phyloP scores from a whole-genome alignment of 2,797 vertebrate species.

The Thunnus albacares region DNA sequence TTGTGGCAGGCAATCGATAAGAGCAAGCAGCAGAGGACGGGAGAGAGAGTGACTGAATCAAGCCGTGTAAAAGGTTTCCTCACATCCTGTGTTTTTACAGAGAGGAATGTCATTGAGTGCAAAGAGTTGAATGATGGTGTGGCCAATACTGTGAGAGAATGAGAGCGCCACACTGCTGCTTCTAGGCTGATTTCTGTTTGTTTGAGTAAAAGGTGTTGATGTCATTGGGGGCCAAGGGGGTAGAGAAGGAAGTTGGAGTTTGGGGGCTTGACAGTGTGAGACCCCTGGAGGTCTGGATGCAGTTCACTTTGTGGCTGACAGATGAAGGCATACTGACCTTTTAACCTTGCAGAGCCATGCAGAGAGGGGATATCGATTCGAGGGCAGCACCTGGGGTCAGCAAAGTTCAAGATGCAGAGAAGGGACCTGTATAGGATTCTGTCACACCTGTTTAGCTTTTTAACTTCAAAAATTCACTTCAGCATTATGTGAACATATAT shows the following conservation, averaged over 20 bases:
- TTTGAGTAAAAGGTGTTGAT: not conserved
- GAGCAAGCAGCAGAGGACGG: conserved; percentile 10
- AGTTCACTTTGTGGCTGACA: conserved; percentile 46
- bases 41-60: conserved; percentile 39
- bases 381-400: conserved; percentile 33
- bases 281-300: not conserved
- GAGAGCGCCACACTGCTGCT: not conserved
- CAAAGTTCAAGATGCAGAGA: conserved; percentile 29
- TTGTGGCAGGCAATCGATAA: conserved; percentile 6
- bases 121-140: conserved; percentile 27
- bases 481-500: not conserved
- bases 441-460: conserved; percentile 30
- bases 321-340: conserved; percentile 50
- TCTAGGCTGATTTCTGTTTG: conserved; percentile 14
- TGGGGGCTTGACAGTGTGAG: not conserved
- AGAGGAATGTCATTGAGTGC: conserved; percentile 50
- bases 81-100: conserved; percentile 27
- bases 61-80: conserved; percentile 28
- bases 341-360: conserved; percentile 41
- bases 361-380: conserved; percentile 38
- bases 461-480: not conserved
- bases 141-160: not conserved
- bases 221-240: not conserved
- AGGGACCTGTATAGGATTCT: conserved; percentile 2
- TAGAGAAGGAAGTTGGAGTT: not conserved